These are phyloP conservation scores for Eulemur mongoz DNA, from an alignment of 2,797 vertebrate species.

Conservation along the genomic window DNA sequence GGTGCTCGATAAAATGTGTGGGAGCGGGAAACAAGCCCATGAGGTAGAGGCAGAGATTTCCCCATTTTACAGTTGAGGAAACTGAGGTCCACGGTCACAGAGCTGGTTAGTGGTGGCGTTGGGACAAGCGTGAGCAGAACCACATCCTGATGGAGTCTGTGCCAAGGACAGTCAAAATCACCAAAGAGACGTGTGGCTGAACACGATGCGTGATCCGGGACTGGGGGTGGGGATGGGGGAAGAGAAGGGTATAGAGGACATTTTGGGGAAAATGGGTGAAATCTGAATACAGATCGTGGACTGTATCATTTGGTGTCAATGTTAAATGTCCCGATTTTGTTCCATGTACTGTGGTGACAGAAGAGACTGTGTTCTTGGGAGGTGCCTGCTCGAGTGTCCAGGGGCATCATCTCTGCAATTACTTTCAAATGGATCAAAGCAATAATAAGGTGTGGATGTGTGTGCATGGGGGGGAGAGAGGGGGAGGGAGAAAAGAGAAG, in stretches of 20 bases:
- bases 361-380: neutral
- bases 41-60: neutral
- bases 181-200: neutral
- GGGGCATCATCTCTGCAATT: neutral
- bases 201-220: fast-evolving
- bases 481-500: no score
- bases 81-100: neutral
- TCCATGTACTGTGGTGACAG: neutral
- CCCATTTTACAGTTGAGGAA: neutral
- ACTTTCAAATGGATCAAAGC: neutral
- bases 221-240: neutral
- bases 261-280: neutral
- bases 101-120: neutral
- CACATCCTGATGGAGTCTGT: neutral
- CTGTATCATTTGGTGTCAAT: neutral
- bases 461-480: fast-evolving
- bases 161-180: neutral
- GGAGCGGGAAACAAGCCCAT: neutral
- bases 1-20: neutral
- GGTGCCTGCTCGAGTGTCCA: neutral
- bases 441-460: neutral
- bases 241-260: neutral
- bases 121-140: neutral
- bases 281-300: neutral
- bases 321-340: neutral